A percentile compares a stretch with the other conserved stretches of the same genome.
Conservation (phyloP, 92 coral and sea anemone species). For the Paragorgia papillata region DNA sequence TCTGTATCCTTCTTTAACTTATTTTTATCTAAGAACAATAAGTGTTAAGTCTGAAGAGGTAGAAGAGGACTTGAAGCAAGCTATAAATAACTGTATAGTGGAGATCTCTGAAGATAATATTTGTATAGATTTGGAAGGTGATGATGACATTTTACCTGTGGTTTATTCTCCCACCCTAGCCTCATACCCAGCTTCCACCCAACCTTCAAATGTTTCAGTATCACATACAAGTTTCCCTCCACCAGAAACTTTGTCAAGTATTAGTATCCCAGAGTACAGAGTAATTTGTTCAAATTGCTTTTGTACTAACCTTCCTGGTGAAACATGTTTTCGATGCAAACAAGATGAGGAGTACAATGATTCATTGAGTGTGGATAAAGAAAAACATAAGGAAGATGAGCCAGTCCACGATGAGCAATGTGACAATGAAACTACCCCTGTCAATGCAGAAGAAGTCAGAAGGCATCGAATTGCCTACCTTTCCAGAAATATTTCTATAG, state of each 20-base stretch:
- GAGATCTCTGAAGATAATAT: no score
- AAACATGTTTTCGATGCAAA: conserved; percentile 18
- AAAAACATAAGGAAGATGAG: conserved; percentile 4
- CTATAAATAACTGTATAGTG: no score
- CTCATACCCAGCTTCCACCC: background rate
- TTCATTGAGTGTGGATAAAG: background rate
- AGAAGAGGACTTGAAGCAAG: no score
- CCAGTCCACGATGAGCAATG: background rate
- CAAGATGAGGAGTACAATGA: conserved; percentile 3
- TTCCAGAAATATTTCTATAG: conserved; percentile 2
- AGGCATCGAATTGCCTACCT: conserved; percentile 19
- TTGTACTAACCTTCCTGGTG: conserved; percentile 11
- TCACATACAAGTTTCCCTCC: background rate
- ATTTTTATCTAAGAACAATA: conserved; percentile 44
- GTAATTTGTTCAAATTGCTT: background rate
- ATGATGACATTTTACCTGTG: background rate
- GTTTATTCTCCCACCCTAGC: background rate
- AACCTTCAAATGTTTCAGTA: background rate
- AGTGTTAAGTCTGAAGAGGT: background rate
- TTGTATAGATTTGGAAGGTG: background rate
- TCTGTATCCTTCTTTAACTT: conserved; percentile 45
- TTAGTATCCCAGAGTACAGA: background rate
- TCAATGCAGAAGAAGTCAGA: conserved; percentile 14
- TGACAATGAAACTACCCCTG: background rate
- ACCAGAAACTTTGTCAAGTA: background rate